Percentiles rank a stretch among this genome's conserved stretches.
These are phyloP conservation scores for Crypturellus tataupa DNA, from an alignment of 2,797 vertebrate species.

Conservation along the genomic window DNA sequence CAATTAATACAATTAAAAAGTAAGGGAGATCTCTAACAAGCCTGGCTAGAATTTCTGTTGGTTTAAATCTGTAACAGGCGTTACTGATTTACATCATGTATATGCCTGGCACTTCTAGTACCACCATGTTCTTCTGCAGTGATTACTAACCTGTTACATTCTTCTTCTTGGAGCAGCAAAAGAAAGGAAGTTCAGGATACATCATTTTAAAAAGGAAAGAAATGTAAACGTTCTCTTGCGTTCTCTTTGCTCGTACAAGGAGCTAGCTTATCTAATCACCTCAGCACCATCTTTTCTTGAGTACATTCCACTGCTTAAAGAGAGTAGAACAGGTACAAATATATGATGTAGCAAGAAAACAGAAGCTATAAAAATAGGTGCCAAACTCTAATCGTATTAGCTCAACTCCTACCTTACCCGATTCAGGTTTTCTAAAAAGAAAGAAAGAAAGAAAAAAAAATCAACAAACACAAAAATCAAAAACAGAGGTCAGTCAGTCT, in stretches of 20 bases:
- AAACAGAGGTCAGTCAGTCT: not conserved
- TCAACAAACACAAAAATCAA: not conserved
- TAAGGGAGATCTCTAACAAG: not conserved
- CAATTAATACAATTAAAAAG: not conserved
- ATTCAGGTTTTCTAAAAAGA: not conserved
- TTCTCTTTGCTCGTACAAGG: not conserved
- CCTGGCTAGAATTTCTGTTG: not conserved
- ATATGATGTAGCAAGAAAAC: not conserved
- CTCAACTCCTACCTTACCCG: not conserved
- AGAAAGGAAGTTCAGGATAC: not conserved
- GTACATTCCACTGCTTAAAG: not conserved
- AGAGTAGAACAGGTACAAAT: not conserved
- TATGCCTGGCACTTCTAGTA: not conserved
- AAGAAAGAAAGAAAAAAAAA: too few relatives aligned
- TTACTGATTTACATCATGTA: not conserved
- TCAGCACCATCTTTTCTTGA: not conserved
- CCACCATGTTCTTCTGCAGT: not conserved
- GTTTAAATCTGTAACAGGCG: not conserved
- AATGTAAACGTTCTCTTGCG: too few relatives aligned
- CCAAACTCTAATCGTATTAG: not conserved
- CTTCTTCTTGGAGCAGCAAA: not conserved
- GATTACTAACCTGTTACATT: not conserved
- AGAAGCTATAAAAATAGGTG: not conserved
- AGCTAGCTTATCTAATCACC: not conserved
- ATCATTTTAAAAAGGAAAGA: not conserved